Base-by-base conservation (phyloP, 2,797 vertebrate species). In the Clarias laeviceps region DNA sequence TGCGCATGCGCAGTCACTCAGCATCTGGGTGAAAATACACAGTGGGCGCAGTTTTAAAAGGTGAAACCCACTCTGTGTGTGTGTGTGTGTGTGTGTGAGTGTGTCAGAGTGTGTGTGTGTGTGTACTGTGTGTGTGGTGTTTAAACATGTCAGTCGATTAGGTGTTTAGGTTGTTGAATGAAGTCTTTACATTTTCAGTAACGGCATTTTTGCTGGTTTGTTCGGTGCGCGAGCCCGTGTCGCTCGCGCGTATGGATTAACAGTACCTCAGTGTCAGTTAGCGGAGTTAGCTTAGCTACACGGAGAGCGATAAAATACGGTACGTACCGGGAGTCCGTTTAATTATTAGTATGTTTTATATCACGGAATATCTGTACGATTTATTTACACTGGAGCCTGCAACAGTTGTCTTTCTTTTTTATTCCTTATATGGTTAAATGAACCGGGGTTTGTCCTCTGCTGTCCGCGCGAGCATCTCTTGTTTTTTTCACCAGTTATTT, bases 1-100 rank as follows among this genome's bases (percentile, higher is more conserved):
- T 80, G 76, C 83, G 83, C 83, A 61, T 32, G 83, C 83, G 83
- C 74, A 59, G 50, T 40, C 22, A 29, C 14, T 45, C 20, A 9
- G 54, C 54, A 40, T 69, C 83, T 15, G 65, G 24, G 64, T 24
- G 83, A 40, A 69, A 50, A 22, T 1, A 78, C 7, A 27, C 70
- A 22, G 4, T 74, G 59, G 82, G 37, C 3, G 70, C 70, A 29
- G 70, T 50, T 32, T 17, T 8, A 15, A 15, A 54, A 83, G 59
- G 37, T 74, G 56, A 20, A 34, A 3, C 22, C 12, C 5, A 8
- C n/a, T 27, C 7, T 20, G 6, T 22, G 27, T 34, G 27, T 61
- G 27, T 56, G 11, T 54, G 24, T 29, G 45, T 56, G 70, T 32
- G 22, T 50, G 37, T 72, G 34, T 45, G 37, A 4, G 37, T 37